Base-by-base conservation (phyloP, 2,888 invertebrate species). In the Zygothrica quintamaculata region DNA sequence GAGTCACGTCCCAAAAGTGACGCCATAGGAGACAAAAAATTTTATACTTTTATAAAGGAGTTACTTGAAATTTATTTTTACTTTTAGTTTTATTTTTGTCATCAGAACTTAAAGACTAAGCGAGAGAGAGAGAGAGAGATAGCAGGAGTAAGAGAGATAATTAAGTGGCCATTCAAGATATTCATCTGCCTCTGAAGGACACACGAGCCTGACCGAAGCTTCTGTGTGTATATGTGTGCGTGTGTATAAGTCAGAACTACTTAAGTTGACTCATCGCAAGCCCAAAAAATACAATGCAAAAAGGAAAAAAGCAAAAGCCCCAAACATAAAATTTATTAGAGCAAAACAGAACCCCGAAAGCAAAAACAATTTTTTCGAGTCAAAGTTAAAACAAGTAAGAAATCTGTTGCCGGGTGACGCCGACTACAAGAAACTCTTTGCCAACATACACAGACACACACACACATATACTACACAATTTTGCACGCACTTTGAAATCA, bases 1-100 rank as follows among this genome's bases (percentile, higher is more conserved):
- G 9, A 42, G 47, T 67, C 76, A 77, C 84, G 84, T 80, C 84
- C 67, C 72, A 55, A 59, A 62, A 57, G 59, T 77, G 76, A 77
- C 76, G 67, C 46, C 76, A 77, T 66, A 62, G 57, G 72, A 61
- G 76, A n/a, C n/a, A n/a, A 66, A 56, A 66, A 48, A 56, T 22
- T 22, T 22, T 5, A 22, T n/a, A n/a, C n/a, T n/a, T 53, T 29
- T 44, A 33, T 16, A 34, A 18, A 43, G 55, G 36, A 62, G 46
- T 36, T 51, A 55, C 39, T 51, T 16, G 29, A 58, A 36, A 18
- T 60, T 26, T 31, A 12, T 22, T 36, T 9, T 31, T n/a, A n/a
- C n/a, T 22, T 22, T 22, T 22, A 22, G 5, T 3, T 22, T 22
- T 22, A 5, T 22, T 22, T 22, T 22, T 29, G 26, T 13, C 9